Conservation (phyloP, 2,113 vertebrate genomes). For the Malurus elegans region DNA sequence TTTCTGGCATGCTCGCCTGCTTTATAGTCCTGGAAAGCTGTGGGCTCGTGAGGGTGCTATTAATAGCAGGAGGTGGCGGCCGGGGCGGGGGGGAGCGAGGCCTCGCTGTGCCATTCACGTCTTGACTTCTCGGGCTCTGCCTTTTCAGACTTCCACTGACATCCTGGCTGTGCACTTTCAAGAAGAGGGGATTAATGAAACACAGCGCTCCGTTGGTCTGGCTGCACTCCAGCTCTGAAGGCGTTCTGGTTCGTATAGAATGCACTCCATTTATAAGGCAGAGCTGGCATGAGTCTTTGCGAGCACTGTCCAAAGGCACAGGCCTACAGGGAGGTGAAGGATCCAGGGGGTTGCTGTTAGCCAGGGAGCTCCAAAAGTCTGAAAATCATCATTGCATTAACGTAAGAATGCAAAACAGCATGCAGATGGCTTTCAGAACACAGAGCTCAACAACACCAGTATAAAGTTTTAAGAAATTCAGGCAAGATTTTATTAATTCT, state of each 20-base stretch:
- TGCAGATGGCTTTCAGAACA: conserved; percentile 12
- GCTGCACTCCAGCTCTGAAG: conserved; percentile 79
- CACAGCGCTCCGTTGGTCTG: conserved; percentile 86
- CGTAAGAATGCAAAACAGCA: conserved; percentile 68
- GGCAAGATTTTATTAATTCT: not conserved
- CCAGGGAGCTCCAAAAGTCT: conserved; percentile 91
- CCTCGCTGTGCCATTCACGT: conserved; percentile 70
- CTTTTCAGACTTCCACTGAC: conserved; percentile 66
- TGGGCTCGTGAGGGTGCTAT: conserved; percentile 72
- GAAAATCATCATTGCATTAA: conserved; percentile 74
- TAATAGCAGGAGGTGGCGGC: conserved; percentile 80
- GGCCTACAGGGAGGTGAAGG: conserved; percentile 71
- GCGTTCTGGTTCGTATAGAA: conserved; percentile 78
- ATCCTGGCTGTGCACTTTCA: conserved; percentile 85
- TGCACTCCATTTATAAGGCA: conserved; percentile 84
- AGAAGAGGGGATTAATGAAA: conserved; percentile 91
- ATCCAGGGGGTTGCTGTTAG: conserved; percentile 74
- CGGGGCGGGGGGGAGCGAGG: conserved; percentile 78
- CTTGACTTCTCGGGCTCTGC: conserved; percentile 51
- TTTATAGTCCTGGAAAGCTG: conserved; percentile 73
- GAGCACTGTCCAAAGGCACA: conserved; percentile 68
- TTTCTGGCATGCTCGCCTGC: conserved; percentile 80
- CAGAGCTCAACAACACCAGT: not conserved
- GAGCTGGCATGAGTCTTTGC: conserved; percentile 72
- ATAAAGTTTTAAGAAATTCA: not conserved